Conservation (phyloP, 2,113 vertebrate species). For the Haliaeetus leucogaster region DNA sequence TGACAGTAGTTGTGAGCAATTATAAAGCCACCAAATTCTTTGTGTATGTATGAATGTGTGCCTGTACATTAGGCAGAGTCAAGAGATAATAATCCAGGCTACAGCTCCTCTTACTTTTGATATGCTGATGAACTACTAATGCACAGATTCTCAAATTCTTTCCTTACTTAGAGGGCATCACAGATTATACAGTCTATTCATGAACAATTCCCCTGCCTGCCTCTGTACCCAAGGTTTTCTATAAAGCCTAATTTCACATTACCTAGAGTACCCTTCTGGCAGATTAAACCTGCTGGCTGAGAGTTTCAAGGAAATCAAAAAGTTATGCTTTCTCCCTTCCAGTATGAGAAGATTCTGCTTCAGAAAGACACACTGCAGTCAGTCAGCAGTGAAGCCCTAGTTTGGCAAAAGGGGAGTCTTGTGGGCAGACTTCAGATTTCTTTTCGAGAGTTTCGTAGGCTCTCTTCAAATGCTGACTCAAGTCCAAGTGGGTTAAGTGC, state of each 20-base stretch:
- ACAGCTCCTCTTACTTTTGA: not conserved
- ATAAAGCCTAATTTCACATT: not conserved
- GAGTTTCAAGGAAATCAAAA: not conserved
- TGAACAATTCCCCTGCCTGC: not conserved
- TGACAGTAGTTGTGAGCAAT: not conserved
- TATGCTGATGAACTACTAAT: not conserved
- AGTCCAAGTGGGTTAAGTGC: not conserved
- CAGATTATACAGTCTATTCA: not conserved
- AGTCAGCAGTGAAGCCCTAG: not conserved
- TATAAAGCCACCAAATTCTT: not conserved
- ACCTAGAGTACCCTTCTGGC: not conserved
- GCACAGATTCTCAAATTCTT: not conserved
- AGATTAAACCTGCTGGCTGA: not conserved
- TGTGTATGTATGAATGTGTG: no score
- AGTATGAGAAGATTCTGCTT: not conserved
- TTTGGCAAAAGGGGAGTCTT: not conserved
- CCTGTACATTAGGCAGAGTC: accelerated
- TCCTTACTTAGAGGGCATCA: not conserved
- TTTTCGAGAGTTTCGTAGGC: not conserved
- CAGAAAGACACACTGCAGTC: not conserved
- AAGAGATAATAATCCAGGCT: not conserved
- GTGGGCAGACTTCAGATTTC: not conserved
- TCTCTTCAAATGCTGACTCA: not conserved
- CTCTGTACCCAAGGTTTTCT: not conserved
- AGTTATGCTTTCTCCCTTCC: not conserved